These are phyloP conservation scores for Apamea sordens DNA, from an alignment of 2,888 invertebrate species.

Conservation along the genomic window DNA sequence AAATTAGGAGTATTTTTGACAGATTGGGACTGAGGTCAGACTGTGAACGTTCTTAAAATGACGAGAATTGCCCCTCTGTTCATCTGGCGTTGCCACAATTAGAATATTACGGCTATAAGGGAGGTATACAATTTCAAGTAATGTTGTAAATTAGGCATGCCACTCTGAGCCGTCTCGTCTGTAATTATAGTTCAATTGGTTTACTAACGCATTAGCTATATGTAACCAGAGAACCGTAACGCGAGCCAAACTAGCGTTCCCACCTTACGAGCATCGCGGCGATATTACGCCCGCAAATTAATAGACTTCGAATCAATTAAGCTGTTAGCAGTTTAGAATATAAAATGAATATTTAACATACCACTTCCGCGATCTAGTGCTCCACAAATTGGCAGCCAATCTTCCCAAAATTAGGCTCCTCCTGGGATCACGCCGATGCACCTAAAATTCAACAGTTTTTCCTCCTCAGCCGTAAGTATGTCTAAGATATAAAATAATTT, in stretches of 20 bases:
- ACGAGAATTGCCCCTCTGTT: neutral
- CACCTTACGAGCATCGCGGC: neutral
- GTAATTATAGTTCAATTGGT: constrained; percentile 45
- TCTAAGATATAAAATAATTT: neutral
- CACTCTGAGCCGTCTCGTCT: neutral
- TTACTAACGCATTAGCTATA: constrained; percentile 8
- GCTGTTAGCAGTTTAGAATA: neutral
- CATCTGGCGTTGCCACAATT: neutral
- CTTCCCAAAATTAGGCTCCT: neutral
- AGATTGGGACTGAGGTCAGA: neutral
- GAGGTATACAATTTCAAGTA: neutral
- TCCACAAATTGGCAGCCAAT: neutral
- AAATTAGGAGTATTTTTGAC: neutral
- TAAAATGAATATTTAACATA: neutral
- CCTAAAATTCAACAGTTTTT: neutral
- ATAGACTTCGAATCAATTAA: constrained; percentile 7
- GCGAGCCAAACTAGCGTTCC: constrained; percentile 12
- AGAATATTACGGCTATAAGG: neutral
- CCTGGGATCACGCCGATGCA: neutral
- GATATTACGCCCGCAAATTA: constrained; percentile 5
- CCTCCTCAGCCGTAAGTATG: neutral
- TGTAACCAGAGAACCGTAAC: constrained; percentile 20
- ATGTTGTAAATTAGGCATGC: neutral
- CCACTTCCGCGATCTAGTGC: neutral
- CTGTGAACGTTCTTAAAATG: neutral